Evolutionary conservation across 2,113 vertebrate genomes (phyloP), one percentile per base, ranked within the genome.

Genomic region (Thryonomys swinderianus): DNA sequence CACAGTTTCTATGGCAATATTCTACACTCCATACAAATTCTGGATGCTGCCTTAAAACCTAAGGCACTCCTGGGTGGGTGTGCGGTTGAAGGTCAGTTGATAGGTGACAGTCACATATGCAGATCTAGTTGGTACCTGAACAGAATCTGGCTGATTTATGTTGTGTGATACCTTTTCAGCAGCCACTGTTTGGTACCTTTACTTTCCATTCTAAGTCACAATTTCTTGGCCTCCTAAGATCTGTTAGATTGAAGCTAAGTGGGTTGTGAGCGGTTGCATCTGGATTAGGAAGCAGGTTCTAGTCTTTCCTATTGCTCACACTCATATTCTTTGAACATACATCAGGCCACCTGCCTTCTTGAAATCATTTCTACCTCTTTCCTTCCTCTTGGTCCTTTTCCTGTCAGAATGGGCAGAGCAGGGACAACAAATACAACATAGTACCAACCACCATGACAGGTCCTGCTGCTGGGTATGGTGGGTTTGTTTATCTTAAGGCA

Each of bases 391-490:
- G 1, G 25, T 57, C 23, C 9, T 61, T 18, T 62, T 71, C 48
- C 48, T 10, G 0, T 14, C 27, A 13, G 4, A 21, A 34, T 3
- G 4, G 85, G 6, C 30, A 55, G 18, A 51, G 20, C 9, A 4
- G 3, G 42, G 42, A 25, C 3, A 8, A 66, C 9, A 1, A 0
- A 18, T 25, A 16, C 5, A 0, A 21, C 11, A 0, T 34, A 11
- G 34, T 55, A 37, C 23, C 12, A 40, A 0, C 9, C 1, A 0
- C 64, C 7, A 4, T 1, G 4, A 3, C 40, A 45, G 40, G 13
- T 14, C 1, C 10, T 1, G 16, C 7, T n/a, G 12, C 2, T 23
- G 40, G 69, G 25, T 18, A 7, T 2, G 2, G 11, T 21, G 51
- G 42, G 5, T 25, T 14, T 1, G 16, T 12, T 1, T 11, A 11